Evolutionary conservation across 92 coral and sea anemone species (phyloP).

Genomic region (Epizoanthus ramosus): DNA sequence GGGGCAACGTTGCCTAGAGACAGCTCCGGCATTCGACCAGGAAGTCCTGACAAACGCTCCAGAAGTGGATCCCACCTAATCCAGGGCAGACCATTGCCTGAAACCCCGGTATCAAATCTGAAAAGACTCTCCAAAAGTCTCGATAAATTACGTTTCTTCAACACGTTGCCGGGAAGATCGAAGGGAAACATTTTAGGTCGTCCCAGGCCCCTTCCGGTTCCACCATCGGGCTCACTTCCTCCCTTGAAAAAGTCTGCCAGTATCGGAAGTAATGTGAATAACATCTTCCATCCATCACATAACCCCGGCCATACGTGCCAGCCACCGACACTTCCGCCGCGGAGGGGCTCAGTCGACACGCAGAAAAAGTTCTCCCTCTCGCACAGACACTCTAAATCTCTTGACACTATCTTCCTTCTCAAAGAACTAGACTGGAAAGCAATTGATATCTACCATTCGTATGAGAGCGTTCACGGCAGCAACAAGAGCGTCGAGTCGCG

Average conservation of each 20-base stretch:
- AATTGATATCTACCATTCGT: constrained; percentile 74
- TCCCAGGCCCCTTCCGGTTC: constrained; percentile 55
- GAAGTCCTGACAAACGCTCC: constrained; percentile 49
- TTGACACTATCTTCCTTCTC: constrained; percentile 77
- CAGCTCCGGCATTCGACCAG: neutral
- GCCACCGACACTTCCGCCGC: constrained; percentile 58
- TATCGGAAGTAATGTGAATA: constrained; percentile 76
- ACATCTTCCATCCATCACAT: constrained; percentile 48
- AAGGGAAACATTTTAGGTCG: constrained; percentile 37
- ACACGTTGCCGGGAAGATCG: constrained; percentile 60
- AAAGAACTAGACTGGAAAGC: constrained; percentile 67
- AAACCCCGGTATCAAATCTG: constrained; percentile 64
- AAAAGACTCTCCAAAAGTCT: constrained; percentile 87
- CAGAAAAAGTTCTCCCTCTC: constrained; percentile 52
- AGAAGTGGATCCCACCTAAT: constrained; percentile 77
- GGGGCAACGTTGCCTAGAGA: constrained; percentile 14
- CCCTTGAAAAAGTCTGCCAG: constrained; percentile 78
- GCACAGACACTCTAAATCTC: constrained; percentile 83
- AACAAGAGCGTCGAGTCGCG: constrained; percentile 54
- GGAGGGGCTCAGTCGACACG: constrained; percentile 62
- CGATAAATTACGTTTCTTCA: constrained; percentile 77
- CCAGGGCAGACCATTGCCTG: constrained; percentile 81
- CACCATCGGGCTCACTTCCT: constrained; percentile 53
- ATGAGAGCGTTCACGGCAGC: constrained; percentile 76
- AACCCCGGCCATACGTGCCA: neutral